These are phyloP conservation scores for Sphinx pinastri DNA, from an alignment of 2,888 invertebrate genomes.

Conservation along the genomic window DNA sequence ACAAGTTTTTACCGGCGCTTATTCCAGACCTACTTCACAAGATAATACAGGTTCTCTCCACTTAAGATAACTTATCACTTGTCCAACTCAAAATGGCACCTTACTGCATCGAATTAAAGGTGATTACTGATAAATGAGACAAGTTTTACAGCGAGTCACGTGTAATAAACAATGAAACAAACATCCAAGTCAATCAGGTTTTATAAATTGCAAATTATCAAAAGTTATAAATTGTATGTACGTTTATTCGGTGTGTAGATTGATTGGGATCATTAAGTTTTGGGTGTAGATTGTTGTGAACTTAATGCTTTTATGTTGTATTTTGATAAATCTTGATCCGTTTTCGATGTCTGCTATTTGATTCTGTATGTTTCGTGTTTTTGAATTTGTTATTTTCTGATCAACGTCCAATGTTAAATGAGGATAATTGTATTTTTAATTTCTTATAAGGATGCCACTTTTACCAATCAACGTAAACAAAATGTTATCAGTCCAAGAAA, in stretches of 20 bases:
- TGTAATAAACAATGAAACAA: slow-evolving; percentile 19
- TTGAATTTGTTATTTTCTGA: neutral
- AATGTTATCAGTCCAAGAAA: neutral
- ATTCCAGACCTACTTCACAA: slow-evolving; percentile 18
- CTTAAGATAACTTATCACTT: slow-evolving; percentile 16
- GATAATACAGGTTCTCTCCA: slow-evolving; percentile 21
- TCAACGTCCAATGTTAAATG: too few relatives aligned
- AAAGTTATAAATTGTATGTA: neutral
- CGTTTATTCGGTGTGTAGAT: neutral
- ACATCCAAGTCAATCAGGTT: slow-evolving; percentile 14
- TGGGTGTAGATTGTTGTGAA: neutral
- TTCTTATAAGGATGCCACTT: neutral
- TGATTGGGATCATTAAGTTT: neutral
- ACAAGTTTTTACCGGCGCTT: slow-evolving; percentile 7
- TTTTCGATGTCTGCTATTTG: neutral
- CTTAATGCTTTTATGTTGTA: neutral
- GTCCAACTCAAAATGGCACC: slow-evolving; percentile 2
- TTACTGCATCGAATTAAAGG: neutral
- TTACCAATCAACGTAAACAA: neutral
- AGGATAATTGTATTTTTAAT: too few relatives aligned
- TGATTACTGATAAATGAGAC: slow-evolving; percentile 1
- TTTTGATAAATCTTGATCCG: neutral
- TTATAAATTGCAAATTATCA: slow-evolving; percentile 16
- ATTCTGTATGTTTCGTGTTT: neutral
- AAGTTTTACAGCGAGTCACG: slow-evolving; percentile 10